phyloP scores from a whole-genome alignment of 2,888 invertebrate species.

The Eutolmus rufibarbis region DNA sequence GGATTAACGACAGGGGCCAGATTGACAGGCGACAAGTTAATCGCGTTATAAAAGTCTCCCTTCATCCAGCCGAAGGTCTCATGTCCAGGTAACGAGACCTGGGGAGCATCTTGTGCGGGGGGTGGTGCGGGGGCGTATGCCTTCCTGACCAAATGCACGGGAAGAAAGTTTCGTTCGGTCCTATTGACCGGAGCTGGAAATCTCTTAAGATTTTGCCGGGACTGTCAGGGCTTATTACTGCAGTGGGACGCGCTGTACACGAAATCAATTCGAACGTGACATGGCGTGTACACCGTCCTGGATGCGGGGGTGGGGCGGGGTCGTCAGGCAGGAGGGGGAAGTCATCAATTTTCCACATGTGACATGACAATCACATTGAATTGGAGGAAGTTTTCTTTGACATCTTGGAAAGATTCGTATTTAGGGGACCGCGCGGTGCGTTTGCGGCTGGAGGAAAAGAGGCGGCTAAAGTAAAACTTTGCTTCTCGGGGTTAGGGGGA shows the following conservation, averaged over 20 bases:
- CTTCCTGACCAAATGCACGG: not conserved
- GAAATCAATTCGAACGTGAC: slow-evolving; percentile 34
- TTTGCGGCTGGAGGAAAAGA: not conserved
- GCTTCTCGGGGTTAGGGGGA: not conserved
- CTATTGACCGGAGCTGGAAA: not conserved
- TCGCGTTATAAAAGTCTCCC: slow-evolving; percentile 30
- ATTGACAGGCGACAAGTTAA: slow-evolving; percentile 38
- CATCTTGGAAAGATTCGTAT: slow-evolving; percentile 17
- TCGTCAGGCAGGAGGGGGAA: not conserved
- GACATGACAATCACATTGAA: slow-evolving; percentile 39
- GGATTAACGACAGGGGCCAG: slow-evolving; percentile 23
- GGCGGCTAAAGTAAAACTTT: not conserved
- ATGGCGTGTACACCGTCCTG: not conserved
- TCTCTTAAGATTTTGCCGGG: not conserved
- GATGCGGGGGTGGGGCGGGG: not conserved
- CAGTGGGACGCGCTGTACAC: not conserved
- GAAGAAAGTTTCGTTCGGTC: not conserved
- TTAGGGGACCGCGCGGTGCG: not conserved
- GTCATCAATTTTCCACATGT: slow-evolving; percentile 37
- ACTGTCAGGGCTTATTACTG: slow-evolving; percentile 8
- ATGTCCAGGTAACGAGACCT: not conserved
- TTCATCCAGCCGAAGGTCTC: not conserved
- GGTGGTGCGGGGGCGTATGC: too few relatives aligned
- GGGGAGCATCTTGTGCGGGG: not conserved
- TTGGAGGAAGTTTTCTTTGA: slow-evolving; percentile 31